Evolutionary conservation across 2,888 invertebrate species (phyloP), one percentile per base, ranked within the genome.

Genomic region (Tenthredo amoena): DNA sequence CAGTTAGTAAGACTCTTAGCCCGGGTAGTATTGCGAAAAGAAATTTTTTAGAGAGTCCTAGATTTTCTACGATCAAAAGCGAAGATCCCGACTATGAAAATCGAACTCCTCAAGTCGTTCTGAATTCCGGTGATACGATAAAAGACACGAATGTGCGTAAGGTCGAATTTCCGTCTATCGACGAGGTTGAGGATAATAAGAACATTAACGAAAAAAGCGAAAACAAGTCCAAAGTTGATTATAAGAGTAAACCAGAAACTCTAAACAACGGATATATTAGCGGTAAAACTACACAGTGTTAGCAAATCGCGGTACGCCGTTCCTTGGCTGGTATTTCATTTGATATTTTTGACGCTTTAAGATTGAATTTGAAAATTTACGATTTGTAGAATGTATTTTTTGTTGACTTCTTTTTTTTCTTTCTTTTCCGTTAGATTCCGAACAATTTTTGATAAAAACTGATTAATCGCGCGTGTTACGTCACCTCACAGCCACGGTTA

Each of bases 211-310:
- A 81, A 37, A 81, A 62, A 26, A 62, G 40, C 37, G 86, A 89
- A 86, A 87, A 87, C 86, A 85, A 86, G 79, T 84, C 88, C 10
- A 87, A 88, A 40, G 83, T 83, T 26, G 91, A 91, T 47, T 91
- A 90, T 85, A 86, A 86, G 40, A 91, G 90, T 50, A 91, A 90
- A 86, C 86, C 89, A 47, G 92, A 92, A 84, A 90, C 89, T 0
- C 86, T 93, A 62, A 93, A 93, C 87, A 93, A 93, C 77, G 93
- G 93, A 47, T 93, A 93, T 85, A 92, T 93, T 50, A 90, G 92
- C 82, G 90, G 91, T 58, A 89, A 92, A 62, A 88, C 89, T 71
- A 93, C 93, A 90, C 93, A 93, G 91, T 89, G 86, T 83, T 83
- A 83, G 47, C 50, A 81, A 71, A 83, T 83, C 68, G 83, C 71